Conservation (phyloP, 2,888 invertebrate genomes). For the Dendrolimus houi region DNA sequence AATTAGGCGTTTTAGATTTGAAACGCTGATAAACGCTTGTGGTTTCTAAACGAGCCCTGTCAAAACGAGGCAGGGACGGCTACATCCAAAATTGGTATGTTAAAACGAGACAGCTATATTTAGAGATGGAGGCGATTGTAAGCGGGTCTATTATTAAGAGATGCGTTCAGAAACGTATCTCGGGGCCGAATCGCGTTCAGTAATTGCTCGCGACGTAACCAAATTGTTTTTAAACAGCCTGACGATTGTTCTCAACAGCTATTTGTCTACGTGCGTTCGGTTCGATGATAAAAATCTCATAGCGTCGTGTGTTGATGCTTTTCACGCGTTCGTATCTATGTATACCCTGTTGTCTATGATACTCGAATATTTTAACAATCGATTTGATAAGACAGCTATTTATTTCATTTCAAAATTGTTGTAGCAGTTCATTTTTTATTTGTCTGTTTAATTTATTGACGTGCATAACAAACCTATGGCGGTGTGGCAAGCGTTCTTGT, state of each 20-base stretch:
- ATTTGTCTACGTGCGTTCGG: conserved; percentile 66
- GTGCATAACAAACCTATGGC: background rate
- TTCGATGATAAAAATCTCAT: conserved; percentile 51
- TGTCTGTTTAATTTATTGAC: background rate
- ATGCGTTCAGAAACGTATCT: conserved; percentile 61
- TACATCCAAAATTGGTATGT: conserved; percentile 17
- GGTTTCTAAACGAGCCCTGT: conserved; percentile 60
- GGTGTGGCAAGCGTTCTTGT: background rate
- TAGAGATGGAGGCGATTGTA: conserved; percentile 52
- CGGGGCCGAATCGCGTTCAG: conserved; percentile 54
- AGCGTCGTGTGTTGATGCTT: conserved; percentile 41
- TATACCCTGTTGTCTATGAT: background rate
- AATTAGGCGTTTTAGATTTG: conserved; percentile 71
- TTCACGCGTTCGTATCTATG: conserved; percentile 35
- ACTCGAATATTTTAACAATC: background rate
- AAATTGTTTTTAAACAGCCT: conserved; percentile 69
- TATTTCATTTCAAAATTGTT: background rate
- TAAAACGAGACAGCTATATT: conserved; percentile 33
- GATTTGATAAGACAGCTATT: background rate
- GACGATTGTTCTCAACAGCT: conserved; percentile 69
- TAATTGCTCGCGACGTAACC: conserved; percentile 65
- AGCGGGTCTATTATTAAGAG: conserved; percentile 68
- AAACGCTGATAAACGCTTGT: conserved; percentile 54
- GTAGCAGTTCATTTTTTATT: background rate
- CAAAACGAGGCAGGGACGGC: conserved; percentile 41